phyloP scores from a whole-genome alignment of 2,113 vertebrate genomes.

The Nasalis larvatus region DNA sequence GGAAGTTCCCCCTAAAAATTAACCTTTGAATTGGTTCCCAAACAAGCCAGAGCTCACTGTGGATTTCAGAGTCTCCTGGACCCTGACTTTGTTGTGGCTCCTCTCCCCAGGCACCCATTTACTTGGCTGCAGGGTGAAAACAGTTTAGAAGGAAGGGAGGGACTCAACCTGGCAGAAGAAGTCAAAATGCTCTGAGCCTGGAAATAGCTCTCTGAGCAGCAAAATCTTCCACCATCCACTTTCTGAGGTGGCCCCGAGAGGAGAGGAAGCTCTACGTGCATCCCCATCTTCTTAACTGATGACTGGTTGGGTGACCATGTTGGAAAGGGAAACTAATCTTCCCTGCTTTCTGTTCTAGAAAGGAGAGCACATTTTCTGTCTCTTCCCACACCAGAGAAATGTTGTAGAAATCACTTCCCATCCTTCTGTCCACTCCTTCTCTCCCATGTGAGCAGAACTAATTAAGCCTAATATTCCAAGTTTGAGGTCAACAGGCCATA shows the following conservation, averaged over 20 bases:
- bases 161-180: not conserved
- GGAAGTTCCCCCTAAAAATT: not conserved
- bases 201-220: not conserved
- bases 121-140: not conserved
- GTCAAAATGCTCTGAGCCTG: not conserved
- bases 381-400: not conserved
- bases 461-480: not conserved
- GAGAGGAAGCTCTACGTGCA: not conserved
- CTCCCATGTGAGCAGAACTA: not conserved
- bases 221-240: not conserved
- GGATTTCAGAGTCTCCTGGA: not conserved
- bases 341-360: not conserved
- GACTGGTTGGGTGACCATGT: not conserved
- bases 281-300: not conserved
- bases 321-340: not conserved
- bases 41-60: not conserved
- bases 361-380: not conserved
- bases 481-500: not conserved
- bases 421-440: not conserved
- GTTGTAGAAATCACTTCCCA: not conserved
- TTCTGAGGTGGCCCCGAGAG: not conserved
- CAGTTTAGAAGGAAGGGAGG: not conserved
- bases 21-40: not conserved
- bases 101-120: rapidly evolving
- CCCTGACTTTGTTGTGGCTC: not conserved